Conservation (phyloP, 37 sponge, comb jelly and placozoan species). For the Diacarnus erythraeanus region DNA sequence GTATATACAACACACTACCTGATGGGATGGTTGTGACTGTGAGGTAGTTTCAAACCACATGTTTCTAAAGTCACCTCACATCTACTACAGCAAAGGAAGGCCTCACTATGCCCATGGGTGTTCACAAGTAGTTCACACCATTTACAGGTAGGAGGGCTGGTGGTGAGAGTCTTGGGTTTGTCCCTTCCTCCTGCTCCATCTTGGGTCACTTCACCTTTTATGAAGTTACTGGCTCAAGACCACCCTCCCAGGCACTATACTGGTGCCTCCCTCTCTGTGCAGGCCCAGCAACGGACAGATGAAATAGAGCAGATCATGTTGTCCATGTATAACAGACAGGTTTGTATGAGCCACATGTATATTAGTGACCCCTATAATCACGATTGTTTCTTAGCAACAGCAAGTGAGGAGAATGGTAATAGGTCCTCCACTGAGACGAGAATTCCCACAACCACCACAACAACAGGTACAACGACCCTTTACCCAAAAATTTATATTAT, state of each 20-base stretch:
- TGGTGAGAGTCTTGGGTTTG: not conserved
- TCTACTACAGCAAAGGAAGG: no score
- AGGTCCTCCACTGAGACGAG: not conserved
- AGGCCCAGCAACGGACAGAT: slow-evolving; percentile 53
- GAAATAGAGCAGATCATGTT: slow-evolving; percentile 43
- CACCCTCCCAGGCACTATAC: slow-evolving; percentile 21
- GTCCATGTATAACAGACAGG: slow-evolving; percentile 22
- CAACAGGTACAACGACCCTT: not conserved
- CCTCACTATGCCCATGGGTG: no score
- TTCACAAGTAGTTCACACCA: no score
- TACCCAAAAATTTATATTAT: not conserved
- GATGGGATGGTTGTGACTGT: no score
- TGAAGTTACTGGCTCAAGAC: slow-evolving; percentile 6
- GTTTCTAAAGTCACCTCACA: no score
- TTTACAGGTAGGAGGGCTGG: slow-evolving; percentile 24
- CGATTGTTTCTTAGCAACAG: not conserved
- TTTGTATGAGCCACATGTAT: not conserved
- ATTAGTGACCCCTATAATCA: not conserved
- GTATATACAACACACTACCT: no score
- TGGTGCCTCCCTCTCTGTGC: slow-evolving; percentile 58
- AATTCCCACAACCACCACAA: slow-evolving; percentile 5
- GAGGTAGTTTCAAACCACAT: no score
- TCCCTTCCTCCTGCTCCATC: slow-evolving; percentile 20
- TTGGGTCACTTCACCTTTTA: slow-evolving; percentile 8
- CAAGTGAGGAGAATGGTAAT: not conserved